These are phyloP conservation scores for Spinibarbus caldwelli DNA, from an alignment of 2,797 vertebrate genomes.

Conservation along the genomic window DNA sequence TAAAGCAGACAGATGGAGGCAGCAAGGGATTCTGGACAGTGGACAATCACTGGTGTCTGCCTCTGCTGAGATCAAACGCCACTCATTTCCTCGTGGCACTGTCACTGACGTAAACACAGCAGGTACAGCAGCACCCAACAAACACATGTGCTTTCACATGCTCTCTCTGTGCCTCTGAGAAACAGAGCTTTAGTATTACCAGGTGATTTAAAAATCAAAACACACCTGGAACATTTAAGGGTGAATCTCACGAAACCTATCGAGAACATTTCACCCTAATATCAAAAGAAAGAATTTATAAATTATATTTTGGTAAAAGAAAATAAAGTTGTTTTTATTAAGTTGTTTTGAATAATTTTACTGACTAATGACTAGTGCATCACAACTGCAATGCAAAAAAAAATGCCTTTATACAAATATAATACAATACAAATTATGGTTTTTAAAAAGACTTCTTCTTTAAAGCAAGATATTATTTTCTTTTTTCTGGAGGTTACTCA, in stretches of 20 bases:
- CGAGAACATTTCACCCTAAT: neutral
- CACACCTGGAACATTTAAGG: neutral
- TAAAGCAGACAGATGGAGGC: conserved; percentile 53
- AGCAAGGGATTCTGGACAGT: conserved; percentile 49
- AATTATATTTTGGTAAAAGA: neutral
- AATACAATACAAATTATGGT: neutral
- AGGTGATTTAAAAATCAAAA: neutral
- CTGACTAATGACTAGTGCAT: neutral
- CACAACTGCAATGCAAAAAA: neutral
- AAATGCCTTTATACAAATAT: no score
- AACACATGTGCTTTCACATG: neutral
- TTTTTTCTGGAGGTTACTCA: neutral
- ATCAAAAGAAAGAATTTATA: neutral
- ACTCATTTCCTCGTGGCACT: conserved; percentile 38
- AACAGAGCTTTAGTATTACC: neutral
- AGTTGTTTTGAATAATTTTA: no score
- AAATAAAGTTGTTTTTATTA: no score
- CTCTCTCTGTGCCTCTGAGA: neutral
- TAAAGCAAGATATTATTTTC: neutral
- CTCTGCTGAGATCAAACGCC: conserved; percentile 41
- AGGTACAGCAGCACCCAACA: neutral
- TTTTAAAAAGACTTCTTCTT: neutral
- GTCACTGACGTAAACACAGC: neutral
- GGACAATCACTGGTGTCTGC: conserved; percentile 19
- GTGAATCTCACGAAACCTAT: neutral